phyloP scores from a whole-genome alignment of 1,140 invertebrate genomes.

The Tenebrio molitor region DNA sequence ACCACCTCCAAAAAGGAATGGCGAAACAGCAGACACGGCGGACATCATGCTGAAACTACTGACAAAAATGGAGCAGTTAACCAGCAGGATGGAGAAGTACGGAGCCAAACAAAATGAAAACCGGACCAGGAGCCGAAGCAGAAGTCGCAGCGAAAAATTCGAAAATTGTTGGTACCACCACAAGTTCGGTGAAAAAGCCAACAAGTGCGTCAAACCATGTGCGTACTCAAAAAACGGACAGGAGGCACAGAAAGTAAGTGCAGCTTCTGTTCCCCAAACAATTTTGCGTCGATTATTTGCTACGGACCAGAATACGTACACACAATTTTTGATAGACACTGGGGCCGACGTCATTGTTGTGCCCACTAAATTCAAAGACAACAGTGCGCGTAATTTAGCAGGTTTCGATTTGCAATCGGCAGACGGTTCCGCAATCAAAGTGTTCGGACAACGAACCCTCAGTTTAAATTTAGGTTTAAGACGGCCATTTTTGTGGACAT shows the following conservation, averaged over 20 bases:
- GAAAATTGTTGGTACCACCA: conserved; percentile 13
- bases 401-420: not conserved
- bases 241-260: not conserved
- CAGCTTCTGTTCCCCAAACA: not conserved
- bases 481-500: conserved; percentile 62
- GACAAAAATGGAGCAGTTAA: not conserved
- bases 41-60: not conserved
- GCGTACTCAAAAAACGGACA: not conserved
- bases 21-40: too few species aligned
- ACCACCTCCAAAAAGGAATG: too few species aligned
- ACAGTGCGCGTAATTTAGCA: not conserved
- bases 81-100: not conserved
- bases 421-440: conserved; percentile 1
- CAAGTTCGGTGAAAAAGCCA: conserved; percentile 3
- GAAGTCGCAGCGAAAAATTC: not conserved
- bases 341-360: not conserved
- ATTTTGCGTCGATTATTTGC: not conserved
- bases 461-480: conserved; percentile 35
- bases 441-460: conserved; percentile 1
- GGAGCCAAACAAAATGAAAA: not conserved
- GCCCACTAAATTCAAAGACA: not conserved
- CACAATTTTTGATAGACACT: conserved; percentile 18
- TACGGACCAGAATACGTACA: not conserved
- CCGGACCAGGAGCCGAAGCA: not conserved
- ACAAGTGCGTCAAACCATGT: conserved; percentile 9